Evolutionary conservation across 2,797 vertebrate species (phyloP).

Genomic region (Mareca penelope): DNA sequence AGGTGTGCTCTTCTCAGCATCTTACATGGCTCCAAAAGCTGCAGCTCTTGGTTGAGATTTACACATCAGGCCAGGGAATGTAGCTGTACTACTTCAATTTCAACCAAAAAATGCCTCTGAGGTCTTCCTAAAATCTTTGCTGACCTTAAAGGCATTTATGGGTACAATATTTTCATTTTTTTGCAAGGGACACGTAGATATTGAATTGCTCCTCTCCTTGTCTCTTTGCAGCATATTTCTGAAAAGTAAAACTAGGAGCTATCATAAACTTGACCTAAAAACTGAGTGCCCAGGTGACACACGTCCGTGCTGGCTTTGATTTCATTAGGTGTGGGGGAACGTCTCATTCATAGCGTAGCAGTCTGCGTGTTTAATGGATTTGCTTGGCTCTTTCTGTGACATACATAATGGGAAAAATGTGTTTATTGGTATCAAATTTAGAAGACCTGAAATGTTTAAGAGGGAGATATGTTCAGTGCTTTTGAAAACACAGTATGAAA

Average conservation of each 20-base stretch:
- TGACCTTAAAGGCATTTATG: background rate
- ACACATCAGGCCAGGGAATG: background rate
- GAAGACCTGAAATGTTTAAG: background rate
- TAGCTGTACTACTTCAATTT: background rate
- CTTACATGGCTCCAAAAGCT: background rate
- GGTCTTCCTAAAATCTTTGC: background rate
- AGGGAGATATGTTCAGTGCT: background rate
- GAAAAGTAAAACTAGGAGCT: background rate
- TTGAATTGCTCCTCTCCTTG: background rate
- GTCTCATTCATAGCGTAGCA: accelerated
- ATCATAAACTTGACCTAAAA: background rate
- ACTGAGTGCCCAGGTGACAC: background rate
- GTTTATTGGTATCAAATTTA: conserved; percentile 18
- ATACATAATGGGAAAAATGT: background rate
- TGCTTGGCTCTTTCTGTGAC: background rate
- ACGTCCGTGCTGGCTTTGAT: background rate
- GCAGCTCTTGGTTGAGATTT: background rate
- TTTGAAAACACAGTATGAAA: background rate
- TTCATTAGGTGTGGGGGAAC: background rate
- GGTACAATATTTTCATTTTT: background rate
- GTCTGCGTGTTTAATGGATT: background rate
- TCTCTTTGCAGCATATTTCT: background rate
- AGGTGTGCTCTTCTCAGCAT: accelerated
- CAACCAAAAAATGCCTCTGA: background rate
- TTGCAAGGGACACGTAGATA: background rate